These are phyloP conservation scores for Ferdinandea cuprea DNA, from an alignment of 2,888 invertebrate genomes.

Conservation along the genomic window DNA sequence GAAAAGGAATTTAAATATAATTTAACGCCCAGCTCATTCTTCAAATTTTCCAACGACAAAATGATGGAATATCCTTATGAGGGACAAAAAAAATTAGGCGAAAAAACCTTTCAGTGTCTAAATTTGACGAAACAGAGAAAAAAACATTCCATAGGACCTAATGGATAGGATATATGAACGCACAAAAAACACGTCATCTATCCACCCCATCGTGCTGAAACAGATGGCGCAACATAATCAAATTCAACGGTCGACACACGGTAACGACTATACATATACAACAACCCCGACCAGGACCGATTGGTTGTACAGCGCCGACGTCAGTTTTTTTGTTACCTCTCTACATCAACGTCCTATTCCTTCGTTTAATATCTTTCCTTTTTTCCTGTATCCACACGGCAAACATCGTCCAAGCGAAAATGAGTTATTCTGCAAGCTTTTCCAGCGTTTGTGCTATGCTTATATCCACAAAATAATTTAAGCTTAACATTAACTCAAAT, in stretches of 20 bases:
- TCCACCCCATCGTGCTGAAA: constrained; percentile 56
- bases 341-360: constrained; percentile 31
- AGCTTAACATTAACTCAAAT: constrained; percentile 68
- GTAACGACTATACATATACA: constrained; percentile 7
- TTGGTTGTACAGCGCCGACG: constrained; percentile 60
- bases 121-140: constrained; percentile 32
- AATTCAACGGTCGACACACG: constrained; percentile 66
- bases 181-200: constrained; percentile 51
- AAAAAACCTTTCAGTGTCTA: constrained; percentile 47
- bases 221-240: constrained; percentile 74
- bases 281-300: constrained; percentile 27
- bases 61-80: constrained; percentile 68
- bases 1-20: constrained; percentile 70
- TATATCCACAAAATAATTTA: constrained; percentile 64
- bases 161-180: constrained; percentile 59
- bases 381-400: not conserved
- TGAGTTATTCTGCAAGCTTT: constrained; percentile 45
- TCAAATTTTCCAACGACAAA: constrained; percentile 51
- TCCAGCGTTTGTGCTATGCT: not conserved
- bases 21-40: constrained; percentile 62
- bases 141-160: constrained; percentile 47
- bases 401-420: constrained; percentile 16
- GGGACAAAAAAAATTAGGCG: constrained; percentile 60
- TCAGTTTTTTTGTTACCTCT: constrained; percentile 56
- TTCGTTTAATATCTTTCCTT: constrained; percentile 16